Conservation (phyloP, 37 sponge, comb jelly and placozoan genomes). For the Theonella swinhoei region DNA sequence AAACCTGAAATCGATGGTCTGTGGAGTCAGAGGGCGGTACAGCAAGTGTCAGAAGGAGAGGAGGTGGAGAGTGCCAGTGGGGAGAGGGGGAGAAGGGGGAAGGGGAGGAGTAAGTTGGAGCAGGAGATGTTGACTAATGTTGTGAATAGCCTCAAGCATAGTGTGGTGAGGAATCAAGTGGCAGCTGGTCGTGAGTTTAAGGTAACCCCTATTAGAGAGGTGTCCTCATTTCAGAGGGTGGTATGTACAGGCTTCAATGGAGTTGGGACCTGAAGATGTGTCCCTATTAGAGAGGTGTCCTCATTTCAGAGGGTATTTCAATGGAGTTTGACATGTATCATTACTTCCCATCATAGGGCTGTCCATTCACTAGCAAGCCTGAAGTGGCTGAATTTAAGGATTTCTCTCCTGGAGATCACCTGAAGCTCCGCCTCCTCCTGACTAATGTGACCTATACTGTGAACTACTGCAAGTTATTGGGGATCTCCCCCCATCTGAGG, state of each 20-base stretch:
- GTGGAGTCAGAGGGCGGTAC: constrained; percentile 28
- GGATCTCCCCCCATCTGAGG: constrained; percentile 66
- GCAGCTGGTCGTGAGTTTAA: constrained; percentile 92
- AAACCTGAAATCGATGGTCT: constrained; percentile 66
- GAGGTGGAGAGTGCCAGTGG: constrained; percentile 2
- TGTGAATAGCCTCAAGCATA: constrained; percentile 67
- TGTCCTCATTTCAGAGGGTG: background rate
- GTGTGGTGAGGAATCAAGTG: constrained; percentile 76
- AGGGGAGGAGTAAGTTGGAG: constrained; percentile 15
- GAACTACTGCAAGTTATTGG: constrained; percentile 83
- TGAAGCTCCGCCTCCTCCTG: constrained; percentile 62
- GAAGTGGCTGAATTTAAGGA: constrained; percentile 84
- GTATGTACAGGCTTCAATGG: too few species aligned
- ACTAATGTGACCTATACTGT: constrained; percentile 96
- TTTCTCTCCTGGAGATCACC: constrained; percentile 75
- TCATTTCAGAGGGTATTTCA: background rate
- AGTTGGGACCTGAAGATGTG: too few species aligned
- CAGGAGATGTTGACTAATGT: constrained; percentile 61
- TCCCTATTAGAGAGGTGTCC: background rate
- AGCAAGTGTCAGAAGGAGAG: background rate
- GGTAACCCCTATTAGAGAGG: constrained; percentile 21
- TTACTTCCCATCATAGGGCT: constrained; percentile 45
- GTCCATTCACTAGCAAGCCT: constrained; percentile 82
- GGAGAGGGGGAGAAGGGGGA: constrained; percentile 39
- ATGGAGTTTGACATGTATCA: background rate